Evolutionary conservation across 2,113 vertebrate genomes (phyloP).

Genomic region (Rhea americana): DNA sequence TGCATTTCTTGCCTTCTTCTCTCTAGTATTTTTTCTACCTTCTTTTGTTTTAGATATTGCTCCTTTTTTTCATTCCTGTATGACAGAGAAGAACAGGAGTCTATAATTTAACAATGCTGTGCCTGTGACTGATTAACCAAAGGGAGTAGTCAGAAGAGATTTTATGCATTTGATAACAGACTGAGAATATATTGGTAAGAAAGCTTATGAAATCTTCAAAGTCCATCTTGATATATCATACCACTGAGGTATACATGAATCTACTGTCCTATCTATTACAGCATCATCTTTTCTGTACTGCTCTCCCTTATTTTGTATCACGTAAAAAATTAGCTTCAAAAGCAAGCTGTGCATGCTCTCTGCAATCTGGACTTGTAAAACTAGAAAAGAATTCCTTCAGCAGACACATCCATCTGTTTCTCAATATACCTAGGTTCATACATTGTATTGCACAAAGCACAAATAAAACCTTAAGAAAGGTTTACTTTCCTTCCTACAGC

Average conservation of each 20-base stretch:
- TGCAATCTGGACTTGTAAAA: not conserved
- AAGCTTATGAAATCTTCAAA: not conserved
- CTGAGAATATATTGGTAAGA: not conserved
- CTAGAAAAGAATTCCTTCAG: not conserved
- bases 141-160: not conserved
- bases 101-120: not conserved
- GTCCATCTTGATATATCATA: not conserved
- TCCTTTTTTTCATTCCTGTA: conserved; percentile 87
- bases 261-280: not conserved
- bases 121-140: not conserved
- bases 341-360: not conserved
- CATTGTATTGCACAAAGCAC: not conserved
- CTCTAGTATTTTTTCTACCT: conserved; percentile 69
- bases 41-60: conserved; percentile 78
- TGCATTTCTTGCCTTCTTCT: conserved; percentile 79
- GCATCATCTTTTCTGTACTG: not conserved
- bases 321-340: not conserved
- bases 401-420: not conserved
- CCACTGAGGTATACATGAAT: not conserved
- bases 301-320: not conserved
- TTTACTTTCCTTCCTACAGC: not conserved
- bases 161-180: not conserved
- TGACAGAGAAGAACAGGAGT: not conserved
- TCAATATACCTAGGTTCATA: not conserved
- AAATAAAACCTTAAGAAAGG: not conserved